Evolutionary conservation across 2,797 vertebrate species (phyloP).

Genomic region (Muraenolepis orangiensis): DNA sequence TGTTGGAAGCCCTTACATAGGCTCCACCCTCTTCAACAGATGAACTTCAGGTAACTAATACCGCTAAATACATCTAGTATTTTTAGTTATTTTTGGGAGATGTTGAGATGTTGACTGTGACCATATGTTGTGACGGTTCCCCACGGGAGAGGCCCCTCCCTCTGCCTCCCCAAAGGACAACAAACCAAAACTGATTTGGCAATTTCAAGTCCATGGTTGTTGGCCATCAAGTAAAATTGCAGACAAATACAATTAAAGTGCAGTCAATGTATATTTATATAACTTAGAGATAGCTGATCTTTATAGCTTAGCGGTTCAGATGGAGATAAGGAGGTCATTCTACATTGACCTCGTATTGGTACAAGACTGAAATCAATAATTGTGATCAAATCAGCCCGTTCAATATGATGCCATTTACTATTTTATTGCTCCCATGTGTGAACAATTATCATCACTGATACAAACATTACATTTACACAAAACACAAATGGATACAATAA

Average conservation of each 20-base stretch:
- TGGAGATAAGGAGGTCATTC: neutral
- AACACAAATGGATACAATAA: neutral
- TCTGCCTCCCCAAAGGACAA: neutral
- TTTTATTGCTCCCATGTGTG: neutral
- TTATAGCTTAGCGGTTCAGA: neutral
- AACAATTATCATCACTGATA: neutral
- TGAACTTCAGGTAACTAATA: neutral
- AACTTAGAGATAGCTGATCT: neutral
- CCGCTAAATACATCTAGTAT: neutral
- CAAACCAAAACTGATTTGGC: neutral
- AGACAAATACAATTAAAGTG: neutral
- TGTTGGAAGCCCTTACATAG: neutral
- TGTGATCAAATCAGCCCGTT: slow-evolving; percentile 16
- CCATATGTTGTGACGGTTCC: neutral
- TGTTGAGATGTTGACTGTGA: neutral
- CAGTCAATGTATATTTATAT: neutral
- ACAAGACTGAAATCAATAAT: slow-evolving; percentile 20
- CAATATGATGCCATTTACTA: neutral
- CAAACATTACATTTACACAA: neutral
- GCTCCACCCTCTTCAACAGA: neutral
- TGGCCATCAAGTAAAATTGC: neutral
- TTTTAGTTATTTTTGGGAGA: neutral
- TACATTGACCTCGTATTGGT: slow-evolving; percentile 4
- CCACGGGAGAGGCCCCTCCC: neutral
- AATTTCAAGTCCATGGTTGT: neutral